Percentiles rank a stretch among this genome's conserved stretches.
Evolutionary conservation across 2,113 vertebrate genomes (phyloP).

Genomic region (Xenopus laevis): DNA sequence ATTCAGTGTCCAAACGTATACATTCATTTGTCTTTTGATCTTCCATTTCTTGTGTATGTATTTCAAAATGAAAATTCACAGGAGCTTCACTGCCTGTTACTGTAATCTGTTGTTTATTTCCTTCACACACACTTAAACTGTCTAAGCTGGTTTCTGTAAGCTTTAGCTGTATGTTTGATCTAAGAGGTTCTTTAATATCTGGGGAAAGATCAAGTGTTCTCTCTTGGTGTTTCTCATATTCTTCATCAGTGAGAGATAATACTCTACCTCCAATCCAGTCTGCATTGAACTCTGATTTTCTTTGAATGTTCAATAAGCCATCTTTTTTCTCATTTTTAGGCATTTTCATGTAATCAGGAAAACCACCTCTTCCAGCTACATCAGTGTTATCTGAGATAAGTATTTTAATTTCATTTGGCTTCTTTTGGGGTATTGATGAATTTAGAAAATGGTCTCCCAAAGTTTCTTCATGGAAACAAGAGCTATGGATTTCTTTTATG

Average conservation of each 20-base stretch:
- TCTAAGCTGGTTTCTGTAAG: too few relatives aligned
- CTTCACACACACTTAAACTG: background rate
- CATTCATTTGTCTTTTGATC: background rate
- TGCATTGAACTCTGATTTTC: background rate
- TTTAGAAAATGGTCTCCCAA: background rate
- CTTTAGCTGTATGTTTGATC: too few relatives aligned
- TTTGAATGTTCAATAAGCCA: background rate
- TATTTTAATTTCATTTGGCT: slow-evolving; percentile 6
- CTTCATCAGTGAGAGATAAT: too few relatives aligned
- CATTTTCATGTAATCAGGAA: background rate
- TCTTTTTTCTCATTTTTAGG: background rate
- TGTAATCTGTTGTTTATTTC: background rate
- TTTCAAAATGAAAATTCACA: background rate
- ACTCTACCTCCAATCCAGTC: too few relatives aligned
- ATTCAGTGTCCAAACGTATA: background rate
- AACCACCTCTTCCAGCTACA: background rate
- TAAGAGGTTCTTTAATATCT: too few relatives aligned
- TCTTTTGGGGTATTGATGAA: background rate
- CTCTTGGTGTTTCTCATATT: too few relatives aligned
- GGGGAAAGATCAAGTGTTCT: too few relatives aligned
- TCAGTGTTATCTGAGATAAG: background rate
- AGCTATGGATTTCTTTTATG: slow-evolving; percentile 6
- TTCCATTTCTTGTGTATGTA: background rate
- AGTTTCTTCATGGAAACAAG: background rate
- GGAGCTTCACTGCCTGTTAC: background rate